Evolutionary conservation across 2,888 invertebrate genomes (phyloP), one percentile per base, ranked within the genome.

Genomic region (Helleia helle): DNA sequence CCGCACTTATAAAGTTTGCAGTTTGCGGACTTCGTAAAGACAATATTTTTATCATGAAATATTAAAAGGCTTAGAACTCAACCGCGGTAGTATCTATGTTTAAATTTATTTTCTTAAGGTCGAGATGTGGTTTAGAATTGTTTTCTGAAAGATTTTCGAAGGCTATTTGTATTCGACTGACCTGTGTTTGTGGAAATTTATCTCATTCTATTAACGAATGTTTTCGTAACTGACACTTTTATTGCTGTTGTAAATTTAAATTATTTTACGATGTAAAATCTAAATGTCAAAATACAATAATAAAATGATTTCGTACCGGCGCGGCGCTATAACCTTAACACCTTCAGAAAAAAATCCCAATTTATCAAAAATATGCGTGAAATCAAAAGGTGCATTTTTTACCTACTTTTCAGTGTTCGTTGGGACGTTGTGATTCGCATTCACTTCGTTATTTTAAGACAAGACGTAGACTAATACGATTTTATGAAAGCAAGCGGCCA

Each of bases 221-320:
- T 13, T 44, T 44, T 43, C 41, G 26, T 65, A 62, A 56, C 57
- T 68, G 66, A 62, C 68, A 62, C 61, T 65, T 77, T 79, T 76
- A 79, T 73, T 63, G 59, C 51, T 44, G 52, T 55, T 59, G 73
- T 76, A 79, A 79, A 76, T 80, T 61, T 57, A 56, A 56, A 53
- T 39, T 30, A 63, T 67, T 42, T 40, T 36, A 40, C 42, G 38
- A 42, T 42, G 42, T 34, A 34, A 34, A 34, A 34, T 18, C 34
- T 22, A 65, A 65, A 64, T 60, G 75, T 80, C 77, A 74, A 66
- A 73, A 70, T 66, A 77, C 76, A 74, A 79, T 79, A 75, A 72
- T 71, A 39, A 58, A 54, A 43, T 27, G 58, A 65, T 67, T 60
- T 55, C 52, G 60, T 56, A 65, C 58, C 58, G 51, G 54, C 54